A percentile compares a stretch with the other conserved stretches of the same genome.
Evolutionary conservation across 1,140 invertebrate genomes (phyloP).

Genomic region (Solen grandis): DNA sequence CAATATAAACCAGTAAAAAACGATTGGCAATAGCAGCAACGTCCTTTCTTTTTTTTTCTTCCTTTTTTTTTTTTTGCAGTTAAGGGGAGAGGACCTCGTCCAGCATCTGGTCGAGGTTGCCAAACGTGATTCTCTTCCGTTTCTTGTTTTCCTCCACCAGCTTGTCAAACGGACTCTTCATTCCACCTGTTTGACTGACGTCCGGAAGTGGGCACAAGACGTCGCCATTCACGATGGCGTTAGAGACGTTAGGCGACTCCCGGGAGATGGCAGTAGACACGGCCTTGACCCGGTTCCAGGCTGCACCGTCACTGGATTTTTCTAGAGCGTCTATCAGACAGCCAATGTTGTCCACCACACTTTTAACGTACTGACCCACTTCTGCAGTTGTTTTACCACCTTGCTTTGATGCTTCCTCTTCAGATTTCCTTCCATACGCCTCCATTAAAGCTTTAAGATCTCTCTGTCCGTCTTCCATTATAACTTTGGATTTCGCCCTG

Average conservation of each 20-base stretch:
- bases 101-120: constrained; percentile 16
- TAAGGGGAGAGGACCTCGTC: too few species aligned
- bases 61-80: too few species aligned
- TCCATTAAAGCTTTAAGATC: constrained; percentile 52
- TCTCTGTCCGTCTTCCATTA: constrained; percentile 60
- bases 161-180: background rate
- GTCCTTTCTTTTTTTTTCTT: too few species aligned
- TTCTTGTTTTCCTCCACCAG: constrained; percentile 29
- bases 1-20: too few species aligned
- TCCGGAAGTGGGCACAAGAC: constrained; percentile 52
- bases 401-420: background rate
- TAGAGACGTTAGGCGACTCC: constrained; percentile 63
- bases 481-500: constrained; percentile 25
- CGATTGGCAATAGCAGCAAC: too few species aligned
- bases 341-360: constrained; percentile 61
- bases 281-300: constrained; percentile 70
- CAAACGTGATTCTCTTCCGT: constrained; percentile 8
- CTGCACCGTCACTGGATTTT: constrained; percentile 14
- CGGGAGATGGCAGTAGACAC: constrained; percentile 68
- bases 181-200: background rate
- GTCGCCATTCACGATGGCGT: constrained; percentile 44
- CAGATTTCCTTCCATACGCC: constrained; percentile 52
- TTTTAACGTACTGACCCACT: constrained; percentile 42
- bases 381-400: background rate
- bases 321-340: constrained; percentile 59